Percentiles rank a stretch among this genome's conserved stretches.
phyloP scores from a whole-genome alignment of 1,140 invertebrate genomes.

The Arion vulgaris region DNA sequence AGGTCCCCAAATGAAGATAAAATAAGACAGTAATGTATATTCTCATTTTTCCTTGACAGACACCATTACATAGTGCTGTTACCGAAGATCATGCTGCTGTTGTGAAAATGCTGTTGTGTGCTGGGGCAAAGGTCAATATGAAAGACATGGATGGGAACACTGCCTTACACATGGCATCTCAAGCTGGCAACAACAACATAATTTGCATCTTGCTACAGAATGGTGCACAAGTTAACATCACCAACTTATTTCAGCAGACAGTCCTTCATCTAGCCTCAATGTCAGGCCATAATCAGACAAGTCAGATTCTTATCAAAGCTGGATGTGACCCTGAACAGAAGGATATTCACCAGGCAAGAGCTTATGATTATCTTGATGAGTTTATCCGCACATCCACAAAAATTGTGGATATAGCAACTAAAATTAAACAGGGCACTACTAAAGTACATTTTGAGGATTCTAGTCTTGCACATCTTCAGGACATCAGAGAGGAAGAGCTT shows the following conservation, averaged over 20 bases:
- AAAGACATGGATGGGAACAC: slow-evolving; percentile 63
- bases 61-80: slow-evolving; percentile 60
- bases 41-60: slow-evolving; percentile 36
- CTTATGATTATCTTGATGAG: slow-evolving; percentile 51
- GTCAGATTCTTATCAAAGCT: slow-evolving; percentile 47
- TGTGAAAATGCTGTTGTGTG: slow-evolving; percentile 52
- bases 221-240: slow-evolving; percentile 55
- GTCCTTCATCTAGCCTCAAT: slow-evolving; percentile 58
- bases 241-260: slow-evolving; percentile 58
- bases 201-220: slow-evolving; percentile 37
- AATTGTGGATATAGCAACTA: slow-evolving; percentile 8
- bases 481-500: neutral
- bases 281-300: slow-evolving; percentile 45
- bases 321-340: slow-evolving; percentile 48
- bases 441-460: neutral
- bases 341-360: slow-evolving; percentile 55
- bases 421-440: neutral
- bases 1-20: too few relatives aligned
- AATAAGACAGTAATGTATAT: too few relatives aligned
- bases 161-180: slow-evolving; percentile 56
- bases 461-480: neutral
- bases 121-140: slow-evolving; percentile 58
- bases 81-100: slow-evolving; percentile 50
- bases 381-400: neutral
- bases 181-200: neutral